Conservation (phyloP, 1,140 invertebrate genomes). For the Sesamia nonagrioides region DNA sequence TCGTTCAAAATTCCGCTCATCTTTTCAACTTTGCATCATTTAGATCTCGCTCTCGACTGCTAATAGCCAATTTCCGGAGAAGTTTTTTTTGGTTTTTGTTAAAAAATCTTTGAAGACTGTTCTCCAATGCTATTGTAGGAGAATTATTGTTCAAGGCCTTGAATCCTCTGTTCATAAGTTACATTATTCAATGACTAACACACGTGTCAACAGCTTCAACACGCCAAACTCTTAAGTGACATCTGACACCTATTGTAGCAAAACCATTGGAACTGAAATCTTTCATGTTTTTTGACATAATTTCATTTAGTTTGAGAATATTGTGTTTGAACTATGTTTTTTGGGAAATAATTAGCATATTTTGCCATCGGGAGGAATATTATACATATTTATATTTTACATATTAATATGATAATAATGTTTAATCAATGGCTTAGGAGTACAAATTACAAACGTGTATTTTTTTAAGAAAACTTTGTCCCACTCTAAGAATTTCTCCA, state of each 20-base stretch:
- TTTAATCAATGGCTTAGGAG: no score
- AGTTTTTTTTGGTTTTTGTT: neutral
- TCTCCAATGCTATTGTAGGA: neutral
- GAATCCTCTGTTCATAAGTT: neutral
- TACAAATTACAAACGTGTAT: no score
- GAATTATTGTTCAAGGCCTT: neutral
- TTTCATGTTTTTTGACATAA: constrained; percentile 12
- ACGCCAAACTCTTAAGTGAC: neutral
- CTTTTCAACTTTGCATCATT: neutral
- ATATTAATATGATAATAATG: neutral
- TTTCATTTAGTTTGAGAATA: neutral
- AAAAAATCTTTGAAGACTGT: neutral
- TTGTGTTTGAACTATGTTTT: neutral
- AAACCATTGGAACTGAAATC: neutral
- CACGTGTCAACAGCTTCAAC: neutral
- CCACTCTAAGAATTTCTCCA: no score
- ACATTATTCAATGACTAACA: constrained; percentile 14
- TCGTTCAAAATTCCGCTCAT: neutral
- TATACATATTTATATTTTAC: neutral
- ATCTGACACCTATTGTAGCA: constrained; percentile 16
- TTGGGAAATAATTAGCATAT: neutral
- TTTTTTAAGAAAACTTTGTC: no score
- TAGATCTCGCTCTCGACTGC: neutral
- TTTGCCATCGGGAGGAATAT: neutral
- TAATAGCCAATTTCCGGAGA: constrained; percentile 12